Evolutionary conservation across 30 jellyfish, hydroid and myxozoan species (phyloP).

Genomic region (Hydractinia echinata): DNA sequence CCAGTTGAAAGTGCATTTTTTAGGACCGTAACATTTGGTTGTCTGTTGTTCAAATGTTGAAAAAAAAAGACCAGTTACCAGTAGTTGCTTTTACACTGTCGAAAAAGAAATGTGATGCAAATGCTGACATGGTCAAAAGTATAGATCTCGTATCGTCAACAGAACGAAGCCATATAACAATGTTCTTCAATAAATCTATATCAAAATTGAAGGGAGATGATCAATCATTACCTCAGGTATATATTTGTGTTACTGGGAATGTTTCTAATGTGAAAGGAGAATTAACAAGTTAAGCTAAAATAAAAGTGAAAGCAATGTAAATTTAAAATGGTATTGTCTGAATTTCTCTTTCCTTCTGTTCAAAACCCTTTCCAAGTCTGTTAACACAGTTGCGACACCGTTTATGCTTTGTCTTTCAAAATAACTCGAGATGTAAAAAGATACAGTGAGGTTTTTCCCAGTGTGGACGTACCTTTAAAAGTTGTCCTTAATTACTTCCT

Average conservation of each 20-base stretch:
- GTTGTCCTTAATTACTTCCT: too few relatives aligned
- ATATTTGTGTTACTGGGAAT: not conserved
- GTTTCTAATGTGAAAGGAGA: too few relatives aligned
- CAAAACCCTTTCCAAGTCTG: not conserved
- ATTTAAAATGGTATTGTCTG: too few relatives aligned
- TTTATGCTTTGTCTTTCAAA: too few relatives aligned
- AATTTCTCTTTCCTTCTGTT: too few relatives aligned
- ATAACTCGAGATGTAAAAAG: too few relatives aligned
- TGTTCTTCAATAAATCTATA: constrained; percentile 66
- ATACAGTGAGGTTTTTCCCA: too few relatives aligned
- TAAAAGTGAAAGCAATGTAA: too few relatives aligned
- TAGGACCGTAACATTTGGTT: constrained; percentile 92
- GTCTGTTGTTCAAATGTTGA: constrained; percentile 73
- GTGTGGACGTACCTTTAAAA: too few relatives aligned
- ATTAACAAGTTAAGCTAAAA: too few relatives aligned
- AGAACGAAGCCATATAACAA: constrained; percentile 87
- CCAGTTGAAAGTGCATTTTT: too few relatives aligned
- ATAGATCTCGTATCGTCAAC: constrained; percentile 75
- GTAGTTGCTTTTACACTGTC: constrained; percentile 94
- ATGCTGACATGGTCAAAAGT: constrained; percentile 63
- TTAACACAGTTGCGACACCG: not conserved
- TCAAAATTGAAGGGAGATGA: constrained; percentile 77
- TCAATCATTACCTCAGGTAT: constrained; percentile 93
- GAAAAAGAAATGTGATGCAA: constrained; percentile 75
- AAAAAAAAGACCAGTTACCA: constrained; percentile 84